Base-by-base conservation (phyloP, 2,113 vertebrate species). In the Megaleporinus macrocephalus region DNA sequence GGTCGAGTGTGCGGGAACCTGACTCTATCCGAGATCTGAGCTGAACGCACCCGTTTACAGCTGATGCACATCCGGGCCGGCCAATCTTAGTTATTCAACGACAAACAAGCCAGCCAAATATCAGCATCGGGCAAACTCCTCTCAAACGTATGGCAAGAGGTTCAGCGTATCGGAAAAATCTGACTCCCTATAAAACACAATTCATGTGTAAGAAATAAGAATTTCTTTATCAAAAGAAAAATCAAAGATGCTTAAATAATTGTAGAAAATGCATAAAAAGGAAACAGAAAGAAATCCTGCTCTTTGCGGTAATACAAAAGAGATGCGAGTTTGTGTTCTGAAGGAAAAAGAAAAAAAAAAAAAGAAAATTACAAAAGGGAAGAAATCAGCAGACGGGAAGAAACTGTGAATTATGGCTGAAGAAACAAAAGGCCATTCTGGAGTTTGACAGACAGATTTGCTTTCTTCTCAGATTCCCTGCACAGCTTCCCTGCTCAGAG, bases 401-500 rank as follows among this genome's bases (percentile, higher is more conserved):
- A 30, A 61, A 74, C 41, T 0, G 0, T 9, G 29, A 33, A 12
- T 26, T 66, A 72, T 15, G 44, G 70, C 29, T 74, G 30, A 69
- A 82, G 53, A 61, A 78, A 77, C 24, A 73, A 29, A 81, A 63
- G 63, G 73, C 80, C 24, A 26, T 70, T 69, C 70, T 27, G 26
- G 26, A 77, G 79, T 81, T 78, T 61, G 70, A 72, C 83, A 59
- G 61, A 69, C 36, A 0, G 22, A 53, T 71, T 61, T 72, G 33
- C 66, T 71, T 71, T 75, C 63, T 71, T 82, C 80, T 82, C 65
- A 33, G 77, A 83, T 75, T 80, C 81, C 71, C 80, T 85, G 79
- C 44, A 44, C 55, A 63, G 71, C 51, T 62, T 78, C 73, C 79
- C 53, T 85, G 75, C 53, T 18, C 66, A 83, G 84, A 80, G 77